Base-by-base conservation (phyloP, 2,797 vertebrate species). In the Leucoraja ocellata region DNA sequence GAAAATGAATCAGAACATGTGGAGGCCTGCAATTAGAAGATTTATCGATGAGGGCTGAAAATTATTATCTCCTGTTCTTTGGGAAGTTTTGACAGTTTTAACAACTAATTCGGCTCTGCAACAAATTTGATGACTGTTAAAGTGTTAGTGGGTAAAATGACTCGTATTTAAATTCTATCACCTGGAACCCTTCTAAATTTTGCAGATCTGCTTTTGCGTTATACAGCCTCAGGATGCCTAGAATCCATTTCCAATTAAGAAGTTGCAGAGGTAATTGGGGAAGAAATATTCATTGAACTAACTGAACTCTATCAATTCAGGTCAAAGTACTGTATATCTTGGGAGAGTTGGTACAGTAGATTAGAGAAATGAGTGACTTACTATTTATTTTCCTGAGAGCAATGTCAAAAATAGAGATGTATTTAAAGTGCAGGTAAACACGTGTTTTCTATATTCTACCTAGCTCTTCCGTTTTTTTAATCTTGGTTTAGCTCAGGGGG, bases 161-260 rank as follows among this genome's bases (percentile, higher is more conserved):
- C 25, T n/a, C 58, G n/a, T 86, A 86, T 63, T 86, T 86, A 86
- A 28, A 54, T 86, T 86, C 54, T n/a, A n/a, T 61, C 28, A 54
- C 8, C 25, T 77, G 71, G 2, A 74, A 5, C 71, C 71, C 71
- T 74, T 25, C 71, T 74, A 74, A 74, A 36, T 32, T 36, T 79
- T 83, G 58, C 58, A 61, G 4, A 61, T 86, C 58, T 25, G 54
- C 28, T n/a, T 5, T 86, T 63, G 83, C 10, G 10, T 81, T 79
- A 16, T 79, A 16, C 32, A 58, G 18, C 39, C 80, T 23, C 1
- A 84, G 54, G 28, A 61, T n/a, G 28, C 54, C 83, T 32, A 58
- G 11, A 86, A 86, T n/a, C 28, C 13, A n/a, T 86, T 86, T 63
- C 54, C 54, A 86, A 32, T 63, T 63, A 86, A 63, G 79, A 54